phyloP scores from a whole-genome alignment of 2,113 vertebrate species.

The Apodemus speciosus region DNA sequence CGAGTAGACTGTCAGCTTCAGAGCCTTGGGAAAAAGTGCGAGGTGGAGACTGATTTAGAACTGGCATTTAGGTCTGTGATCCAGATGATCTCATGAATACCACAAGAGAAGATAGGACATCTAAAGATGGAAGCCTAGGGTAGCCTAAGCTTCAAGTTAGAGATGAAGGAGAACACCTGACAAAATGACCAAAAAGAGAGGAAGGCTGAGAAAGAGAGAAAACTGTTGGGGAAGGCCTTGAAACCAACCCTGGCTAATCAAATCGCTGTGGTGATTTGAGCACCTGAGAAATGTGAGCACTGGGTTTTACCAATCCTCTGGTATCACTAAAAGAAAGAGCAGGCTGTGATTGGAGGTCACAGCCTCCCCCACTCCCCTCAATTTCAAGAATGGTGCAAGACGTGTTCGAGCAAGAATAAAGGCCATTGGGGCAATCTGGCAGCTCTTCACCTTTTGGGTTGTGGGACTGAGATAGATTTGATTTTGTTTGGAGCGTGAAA shows the following conservation, averaged over 20 bases:
- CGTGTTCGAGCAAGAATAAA: not conserved
- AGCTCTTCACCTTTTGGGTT: not conserved
- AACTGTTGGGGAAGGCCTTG: not conserved
- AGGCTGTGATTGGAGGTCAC: not conserved
- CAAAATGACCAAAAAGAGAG: not conserved
- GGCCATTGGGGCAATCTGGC: not conserved
- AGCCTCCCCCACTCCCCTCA: not conserved
- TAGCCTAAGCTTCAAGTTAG: not conserved
- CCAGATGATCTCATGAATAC: not conserved
- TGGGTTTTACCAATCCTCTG: not conserved
- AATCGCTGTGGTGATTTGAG: not conserved
- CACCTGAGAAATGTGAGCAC: not conserved
- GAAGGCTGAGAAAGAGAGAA: not conserved
- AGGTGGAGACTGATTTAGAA: not conserved
- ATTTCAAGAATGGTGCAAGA: conserved; percentile 4
- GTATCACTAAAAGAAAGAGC: not conserved
- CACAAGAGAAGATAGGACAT: not conserved
- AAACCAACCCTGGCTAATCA: not conserved
- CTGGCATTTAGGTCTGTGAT: not conserved
- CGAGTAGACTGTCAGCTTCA: not conserved
- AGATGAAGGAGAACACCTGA: not conserved
- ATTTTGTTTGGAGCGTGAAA: not conserved
- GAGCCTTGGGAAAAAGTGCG: not conserved
- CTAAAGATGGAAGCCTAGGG: not conserved
- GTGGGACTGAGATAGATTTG: not conserved